Conservation (phyloP, 1,140 invertebrate genomes). For the Gerris buenoi region DNA sequence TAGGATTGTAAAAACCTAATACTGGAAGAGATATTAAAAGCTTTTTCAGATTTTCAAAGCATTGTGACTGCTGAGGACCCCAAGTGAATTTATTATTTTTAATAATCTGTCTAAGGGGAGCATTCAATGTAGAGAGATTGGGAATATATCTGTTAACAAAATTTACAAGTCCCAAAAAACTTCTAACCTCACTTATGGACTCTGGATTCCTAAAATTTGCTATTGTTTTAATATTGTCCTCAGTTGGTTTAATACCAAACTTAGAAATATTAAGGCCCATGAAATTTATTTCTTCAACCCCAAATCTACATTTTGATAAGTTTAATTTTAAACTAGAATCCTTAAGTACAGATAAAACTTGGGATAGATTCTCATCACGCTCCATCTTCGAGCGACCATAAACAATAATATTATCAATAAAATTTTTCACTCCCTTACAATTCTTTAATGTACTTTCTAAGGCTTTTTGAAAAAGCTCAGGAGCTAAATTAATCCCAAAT, state of each 20-base stretch:
- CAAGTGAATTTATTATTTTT: not conserved
- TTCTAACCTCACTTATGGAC: not conserved
- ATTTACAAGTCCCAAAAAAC: not conserved
- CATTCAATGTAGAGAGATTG: not conserved
- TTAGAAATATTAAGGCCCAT: not conserved
- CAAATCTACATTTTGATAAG: not conserved
- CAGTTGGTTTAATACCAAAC: not conserved
- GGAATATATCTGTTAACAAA: not conserved
- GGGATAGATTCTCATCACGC: not conserved
- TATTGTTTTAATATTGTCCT: not conserved
- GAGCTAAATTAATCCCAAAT: not conserved
- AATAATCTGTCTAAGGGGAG: not conserved
- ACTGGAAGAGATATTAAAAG: conserved; percentile 7
- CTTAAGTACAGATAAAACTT: not conserved
- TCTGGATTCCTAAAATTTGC: not conserved
- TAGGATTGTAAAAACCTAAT: conserved; percentile 14
- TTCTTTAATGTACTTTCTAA: not conserved
- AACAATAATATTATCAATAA: not conserved
- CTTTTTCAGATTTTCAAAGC: conserved; percentile 17
- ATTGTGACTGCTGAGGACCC: not conserved
- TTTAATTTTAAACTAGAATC: not conserved
- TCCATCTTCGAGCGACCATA: not conserved
- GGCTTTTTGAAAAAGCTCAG: not conserved
- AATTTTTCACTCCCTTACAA: not conserved
- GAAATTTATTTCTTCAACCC: not conserved